Evolutionary conservation across 2,797 vertebrate species (phyloP), one percentile per base, ranked within the genome.

Genomic region (Rhyacichthys aspro): DNA sequence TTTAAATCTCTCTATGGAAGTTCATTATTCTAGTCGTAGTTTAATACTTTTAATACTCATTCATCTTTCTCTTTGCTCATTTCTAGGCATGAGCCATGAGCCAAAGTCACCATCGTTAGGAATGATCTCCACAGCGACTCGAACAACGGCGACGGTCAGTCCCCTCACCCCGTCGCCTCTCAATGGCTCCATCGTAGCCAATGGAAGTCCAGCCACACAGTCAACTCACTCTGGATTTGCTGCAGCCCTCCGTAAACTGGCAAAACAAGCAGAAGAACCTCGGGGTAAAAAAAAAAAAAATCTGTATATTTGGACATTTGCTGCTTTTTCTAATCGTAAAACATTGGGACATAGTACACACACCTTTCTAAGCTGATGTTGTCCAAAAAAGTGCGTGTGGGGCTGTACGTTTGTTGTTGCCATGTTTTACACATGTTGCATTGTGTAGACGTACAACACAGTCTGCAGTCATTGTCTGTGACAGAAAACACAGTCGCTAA

Each of bases 11-110:
- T 28, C 11, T 38, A 12, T 38, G 1, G 12, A 14, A 12, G 10
- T 3, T 5, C 12, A 11, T 38, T 38, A 32, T 16, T 38, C 12
- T 3, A 39, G 15, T 38, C 6, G 39, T 53, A 11, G 12, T 53
- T 12, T 39, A 53, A 81, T 76, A 59, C 41, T 63, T 47, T 28
- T 2, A 28, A 28, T 5, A 67, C 47, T 53, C 44, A 12, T 65
- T 72, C 53, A 50, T 84, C 48, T 66, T 66, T 61, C 36, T 83
- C 89, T 78, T 85, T 89, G 68, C 91, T 64, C 49, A 19, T 86
- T 28, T 83, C 47, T 92, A 98, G 97, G 97, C 95, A 99, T 99
- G 97, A 99, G 95, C 96, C 97, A 98, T 98, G 97, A 99, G 94
- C 95, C 96, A 94, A 99, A 98, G 94, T 96, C 97, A 84, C 96